Base-by-base conservation (phyloP, 2,113 vertebrate species). In the Herpetotheres cachinnans region DNA sequence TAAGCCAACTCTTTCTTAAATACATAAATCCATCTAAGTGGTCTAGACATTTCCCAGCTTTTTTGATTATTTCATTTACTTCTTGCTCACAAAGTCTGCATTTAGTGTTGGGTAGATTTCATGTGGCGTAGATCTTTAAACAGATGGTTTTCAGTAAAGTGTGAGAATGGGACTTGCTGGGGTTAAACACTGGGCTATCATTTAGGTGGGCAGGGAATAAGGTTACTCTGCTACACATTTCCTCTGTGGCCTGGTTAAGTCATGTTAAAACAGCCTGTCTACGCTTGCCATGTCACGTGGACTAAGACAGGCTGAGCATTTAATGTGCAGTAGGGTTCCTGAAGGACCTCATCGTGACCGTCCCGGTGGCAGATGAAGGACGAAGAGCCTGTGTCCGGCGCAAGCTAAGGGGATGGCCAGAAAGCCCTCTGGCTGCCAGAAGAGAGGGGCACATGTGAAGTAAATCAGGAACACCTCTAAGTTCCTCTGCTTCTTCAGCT, bases 1-100 rank as follows among this genome's bases (percentile, higher is more conserved):
- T 22, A 82, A 90, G 34, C 82, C 69, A 88, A 61, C 10, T 10
- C 70, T 90, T 90, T 74, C 78, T 92, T 70, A 81, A 93, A 79
- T 46, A 56, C 26, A 50, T 34, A 89, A 82, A 77, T 93, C 49
- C 47, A 84, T 54, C 71, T 81, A 80, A 88, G 46, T 27, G 22
- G 78, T 83, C 73, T 67, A 93, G 93, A 63, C 15, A 11, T 49
- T 86, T 83, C 34, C 30, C 18, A 47, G 34, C 61, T 91, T 89
- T 94, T 61, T 67, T 1, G 1, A 40, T 56, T 80, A 42, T 52
- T 65, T 74, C 7, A 27, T 89, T 91, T 90, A 77, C 32, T 91
- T 93, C 44, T 91, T 70, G 26, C 52, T 89, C 36, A 76, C 62
- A 62, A 73, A 52, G 38, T 66, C 38, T 85, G 54, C 54, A 36